Evolutionary conservation across 2,888 invertebrate species (phyloP).

Genomic region (Phortica magna): DNA sequence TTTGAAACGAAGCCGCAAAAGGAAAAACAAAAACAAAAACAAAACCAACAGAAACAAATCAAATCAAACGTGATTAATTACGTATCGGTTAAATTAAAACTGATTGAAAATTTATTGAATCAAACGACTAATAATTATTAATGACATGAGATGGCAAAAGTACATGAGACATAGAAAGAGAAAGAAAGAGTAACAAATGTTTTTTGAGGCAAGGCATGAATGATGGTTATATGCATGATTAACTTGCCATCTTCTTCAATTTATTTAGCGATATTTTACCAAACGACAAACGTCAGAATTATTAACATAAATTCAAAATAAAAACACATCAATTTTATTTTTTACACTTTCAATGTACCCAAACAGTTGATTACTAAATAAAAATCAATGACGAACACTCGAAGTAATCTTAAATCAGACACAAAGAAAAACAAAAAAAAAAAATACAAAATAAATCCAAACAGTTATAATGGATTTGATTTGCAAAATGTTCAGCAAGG

Average conservation of each 20-base stretch:
- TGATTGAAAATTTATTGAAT: neutral
- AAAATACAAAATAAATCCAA: neutral
- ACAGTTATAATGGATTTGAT: constrained; percentile 18
- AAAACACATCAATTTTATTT: no score
- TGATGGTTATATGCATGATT: no score
- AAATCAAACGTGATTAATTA: neutral
- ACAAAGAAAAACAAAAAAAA: neutral
- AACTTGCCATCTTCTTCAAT: no score
- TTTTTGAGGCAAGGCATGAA: no score
- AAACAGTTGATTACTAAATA: no score
- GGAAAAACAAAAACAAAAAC: neutral
- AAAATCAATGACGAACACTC: no score
- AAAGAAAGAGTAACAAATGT: neutral
- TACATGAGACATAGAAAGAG: neutral
- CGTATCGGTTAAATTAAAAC: neutral
- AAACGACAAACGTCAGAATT: no score
- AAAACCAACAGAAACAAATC: neutral
- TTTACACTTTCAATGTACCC: no score
- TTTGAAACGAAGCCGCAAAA: constrained; percentile 13
- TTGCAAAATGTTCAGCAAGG: constrained; percentile 15
- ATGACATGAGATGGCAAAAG: neutral
- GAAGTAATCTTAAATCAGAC: no score
- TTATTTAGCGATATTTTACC: no score
- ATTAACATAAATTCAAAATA: no score
- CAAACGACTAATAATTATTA: neutral